Conservation (phyloP, 1,140 invertebrate genomes). For the Pissodes strobi region DNA sequence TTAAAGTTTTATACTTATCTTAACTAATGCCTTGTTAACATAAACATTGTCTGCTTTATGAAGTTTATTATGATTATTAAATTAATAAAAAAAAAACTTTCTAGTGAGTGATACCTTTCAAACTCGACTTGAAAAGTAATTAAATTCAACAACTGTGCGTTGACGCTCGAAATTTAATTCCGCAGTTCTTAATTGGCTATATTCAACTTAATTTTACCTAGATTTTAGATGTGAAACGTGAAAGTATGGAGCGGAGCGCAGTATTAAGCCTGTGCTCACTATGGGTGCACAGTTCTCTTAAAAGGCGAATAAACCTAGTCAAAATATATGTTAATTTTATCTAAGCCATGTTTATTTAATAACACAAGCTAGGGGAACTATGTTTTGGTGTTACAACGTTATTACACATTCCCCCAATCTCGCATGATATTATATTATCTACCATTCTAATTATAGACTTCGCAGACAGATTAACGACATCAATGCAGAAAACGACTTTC, state of each 20-base stretch:
- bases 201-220: slow-evolving; percentile 4
- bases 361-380: too few relatives aligned
- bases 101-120: too few relatives aligned
- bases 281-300: not conserved
- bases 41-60: too few relatives aligned
- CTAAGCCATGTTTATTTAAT: too few relatives aligned
- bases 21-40: too few relatives aligned
- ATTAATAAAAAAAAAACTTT: too few relatives aligned
- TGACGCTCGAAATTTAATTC: not conserved
- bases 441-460: not conserved
- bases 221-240: slow-evolving; percentile 4
- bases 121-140: not conserved
- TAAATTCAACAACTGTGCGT: not conserved
- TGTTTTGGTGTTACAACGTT: too few relatives aligned
- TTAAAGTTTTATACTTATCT: too few relatives aligned
- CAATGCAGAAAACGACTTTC: not conserved
- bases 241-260: not conserved
- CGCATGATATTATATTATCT: too few relatives aligned
- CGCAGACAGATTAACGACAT: not conserved
- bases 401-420: too few relatives aligned
- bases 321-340: too few relatives aligned
- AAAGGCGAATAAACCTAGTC: slow-evolving; percentile 1
- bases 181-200: not conserved
- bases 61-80: too few relatives aligned
- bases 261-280: not conserved